Base-by-base conservation (phyloP, 2,888 invertebrate genomes). In the Hypomecis atomaria region DNA sequence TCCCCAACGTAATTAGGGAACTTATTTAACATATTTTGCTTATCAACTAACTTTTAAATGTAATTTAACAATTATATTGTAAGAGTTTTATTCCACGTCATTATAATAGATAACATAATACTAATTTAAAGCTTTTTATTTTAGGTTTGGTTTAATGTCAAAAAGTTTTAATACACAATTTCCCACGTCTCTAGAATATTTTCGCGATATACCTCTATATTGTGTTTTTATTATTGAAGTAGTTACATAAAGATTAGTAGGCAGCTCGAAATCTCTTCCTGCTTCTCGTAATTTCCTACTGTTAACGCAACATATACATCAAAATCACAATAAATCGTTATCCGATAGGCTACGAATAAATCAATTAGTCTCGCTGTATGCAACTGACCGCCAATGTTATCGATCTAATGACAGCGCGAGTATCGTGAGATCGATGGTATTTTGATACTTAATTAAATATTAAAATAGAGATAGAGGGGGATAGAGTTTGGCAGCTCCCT, bases 151-250 rank as follows among this genome's bases (percentile, higher is more conserved):
- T n/a, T n/a, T n/a, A n/a, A n/a, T n/a, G n/a, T n/a, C n/a, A n/a
- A n/a, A n/a, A n/a, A n/a, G n/a, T n/a, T 23, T 23, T 23, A 23
- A 23, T 2, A 23, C 23, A 23, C 23, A 23, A 23, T 23, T 23
- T 23, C 23, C 37, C 1, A 13, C 8, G n/a, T 50, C 37, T 34
- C 4, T 23, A 9, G 23, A 40, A 52, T 38, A 38, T 52, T 52
- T 52, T 23, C 38, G 10, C 10, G 23, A 40, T 52, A 40, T 49
- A 38, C 37, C 5, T 38, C 0, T 38, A 9, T 43, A 23, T 52
- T 52, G 38, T 52, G 9, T 40, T 38, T 36, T 50, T 50, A 37
- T 50, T 11, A 37, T 76, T 71, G 34, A 49, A 37, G 11, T 49
- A 13, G 38, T 52, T 52, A 52, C 40, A 40, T 52, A 52, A 52